phyloP scores from a whole-genome alignment of 2,113 vertebrate genomes.

The Nesoenas mayeri region DNA sequence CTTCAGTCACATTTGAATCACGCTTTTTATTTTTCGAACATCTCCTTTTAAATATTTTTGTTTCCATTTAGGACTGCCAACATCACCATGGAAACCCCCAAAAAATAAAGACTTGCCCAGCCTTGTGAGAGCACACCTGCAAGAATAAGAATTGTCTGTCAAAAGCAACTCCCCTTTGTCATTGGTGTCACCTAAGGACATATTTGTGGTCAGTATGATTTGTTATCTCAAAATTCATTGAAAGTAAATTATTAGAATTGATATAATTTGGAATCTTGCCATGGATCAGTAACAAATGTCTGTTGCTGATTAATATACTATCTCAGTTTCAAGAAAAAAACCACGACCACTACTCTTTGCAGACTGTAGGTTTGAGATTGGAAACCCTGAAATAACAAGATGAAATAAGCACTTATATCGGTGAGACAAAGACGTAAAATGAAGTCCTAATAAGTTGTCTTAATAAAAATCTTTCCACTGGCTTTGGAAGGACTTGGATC shows the following conservation, averaged over 20 bases:
- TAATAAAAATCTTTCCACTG: not conserved
- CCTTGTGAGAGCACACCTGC: conserved; percentile 60
- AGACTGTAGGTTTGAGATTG: not conserved
- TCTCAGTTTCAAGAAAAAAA: not conserved
- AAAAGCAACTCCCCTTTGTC: not conserved
- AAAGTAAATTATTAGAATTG: not conserved
- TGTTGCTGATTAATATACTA: not conserved
- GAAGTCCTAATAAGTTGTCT: not conserved
- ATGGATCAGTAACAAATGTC: not conserved
- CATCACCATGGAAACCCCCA: conserved; percentile 57
- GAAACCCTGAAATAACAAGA: not conserved
- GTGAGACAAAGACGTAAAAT: not conserved
- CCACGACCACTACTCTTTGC: not conserved
- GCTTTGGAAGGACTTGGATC: conserved; percentile 16
- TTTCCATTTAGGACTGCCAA: conserved; percentile 62
- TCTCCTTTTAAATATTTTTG: conserved; percentile 59
- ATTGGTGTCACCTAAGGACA: conserved; percentile 32
- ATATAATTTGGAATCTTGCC: not conserved
- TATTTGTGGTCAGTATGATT: not conserved
- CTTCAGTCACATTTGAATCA: conserved; percentile 17
- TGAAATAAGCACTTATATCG: not conserved
- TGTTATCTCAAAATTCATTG: not conserved
- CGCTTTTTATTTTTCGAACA: not conserved
- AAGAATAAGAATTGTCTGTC: conserved; percentile 12
- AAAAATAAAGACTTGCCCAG: conserved; percentile 57